Percentiles rank a stretch among this genome's conserved stretches.
phyloP scores from a whole-genome alignment of 2,113 vertebrate genomes.

The Reinhardtius hippoglossoides region DNA sequence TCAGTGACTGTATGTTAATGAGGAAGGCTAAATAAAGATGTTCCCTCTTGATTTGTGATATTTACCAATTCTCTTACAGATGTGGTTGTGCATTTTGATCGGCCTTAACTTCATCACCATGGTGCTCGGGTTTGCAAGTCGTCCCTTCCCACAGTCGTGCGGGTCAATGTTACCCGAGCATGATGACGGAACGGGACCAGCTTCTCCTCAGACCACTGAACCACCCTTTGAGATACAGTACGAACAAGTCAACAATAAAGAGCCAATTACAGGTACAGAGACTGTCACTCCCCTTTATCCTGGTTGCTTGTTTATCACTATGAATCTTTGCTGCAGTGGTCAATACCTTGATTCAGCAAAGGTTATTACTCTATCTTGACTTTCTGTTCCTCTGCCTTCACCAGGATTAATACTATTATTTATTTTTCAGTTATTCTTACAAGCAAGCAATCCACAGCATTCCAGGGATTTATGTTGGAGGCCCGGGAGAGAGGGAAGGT shows the following conservation, averaged over 20 bases:
- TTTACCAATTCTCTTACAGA: constrained; percentile 42
- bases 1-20: not conserved
- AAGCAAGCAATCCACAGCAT: rapidly evolving
- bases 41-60: not conserved
- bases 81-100: constrained; percentile 46
- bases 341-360: not conserved
- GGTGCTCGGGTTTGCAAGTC: not conserved
- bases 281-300: not conserved
- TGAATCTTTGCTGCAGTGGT: not conserved
- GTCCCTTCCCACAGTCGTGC: rapidly evolving
- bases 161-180: not conserved
- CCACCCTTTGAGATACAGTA: not conserved
- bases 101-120: constrained; percentile 33
- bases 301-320: not conserved
- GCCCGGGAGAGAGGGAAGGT: not conserved
- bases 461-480: constrained; percentile 56
- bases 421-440: constrained; percentile 45
- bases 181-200: rapidly evolving
- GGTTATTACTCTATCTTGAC: not conserved
- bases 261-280: constrained; percentile 47
- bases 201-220: rapidly evolving
- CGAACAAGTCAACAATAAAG: rapidly evolving
- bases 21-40: not conserved
- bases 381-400: not conserved
- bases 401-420: not conserved